Conservation (phyloP, 2,113 vertebrate species). For the Triplophysa tibetana region DNA sequence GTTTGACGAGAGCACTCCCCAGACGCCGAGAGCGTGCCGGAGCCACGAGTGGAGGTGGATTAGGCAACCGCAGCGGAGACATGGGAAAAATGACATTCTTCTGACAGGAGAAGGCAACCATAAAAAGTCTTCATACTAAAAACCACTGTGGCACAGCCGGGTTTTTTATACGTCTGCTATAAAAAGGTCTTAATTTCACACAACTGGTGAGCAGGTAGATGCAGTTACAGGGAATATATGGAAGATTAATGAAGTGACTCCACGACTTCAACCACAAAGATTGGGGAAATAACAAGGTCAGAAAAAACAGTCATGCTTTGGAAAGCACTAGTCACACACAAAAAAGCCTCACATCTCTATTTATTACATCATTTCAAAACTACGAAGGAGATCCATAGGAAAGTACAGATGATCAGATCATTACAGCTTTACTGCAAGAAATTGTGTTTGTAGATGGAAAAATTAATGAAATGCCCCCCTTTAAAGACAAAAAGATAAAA, state of each 20-base stretch:
- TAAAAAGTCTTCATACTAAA: slow-evolving; percentile 25
- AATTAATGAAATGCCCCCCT: background rate
- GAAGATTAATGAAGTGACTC: background rate
- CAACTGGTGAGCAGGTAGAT: background rate
- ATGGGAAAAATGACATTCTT: background rate
- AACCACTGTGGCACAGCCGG: slow-evolving; percentile 8
- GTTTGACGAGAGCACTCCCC: slow-evolving; percentile 49
- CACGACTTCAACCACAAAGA: slow-evolving; percentile 7
- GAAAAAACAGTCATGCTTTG: background rate
- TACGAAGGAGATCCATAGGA: background rate
- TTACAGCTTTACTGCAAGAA: slow-evolving; percentile 9
- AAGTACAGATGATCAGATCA: slow-evolving; percentile 4
- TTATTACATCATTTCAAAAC: background rate
- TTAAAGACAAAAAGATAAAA: slow-evolving; percentile 11
- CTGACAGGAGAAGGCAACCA: slow-evolving; percentile 35
- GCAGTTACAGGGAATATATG: background rate
- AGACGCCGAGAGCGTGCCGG: slow-evolving; percentile 37
- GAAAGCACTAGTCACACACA: background rate
- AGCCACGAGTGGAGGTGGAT: slow-evolving; percentile 34
- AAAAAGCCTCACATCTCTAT: too few species aligned
- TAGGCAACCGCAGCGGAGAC: slow-evolving; percentile 27
- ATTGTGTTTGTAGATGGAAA: slow-evolving; percentile 13
- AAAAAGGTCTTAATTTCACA: slow-evolving; percentile 21
- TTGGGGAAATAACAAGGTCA: slow-evolving; percentile 3
- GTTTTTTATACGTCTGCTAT: background rate